Conservation (phyloP, 1,140 invertebrate genomes). For the Augochlora pura region DNA sequence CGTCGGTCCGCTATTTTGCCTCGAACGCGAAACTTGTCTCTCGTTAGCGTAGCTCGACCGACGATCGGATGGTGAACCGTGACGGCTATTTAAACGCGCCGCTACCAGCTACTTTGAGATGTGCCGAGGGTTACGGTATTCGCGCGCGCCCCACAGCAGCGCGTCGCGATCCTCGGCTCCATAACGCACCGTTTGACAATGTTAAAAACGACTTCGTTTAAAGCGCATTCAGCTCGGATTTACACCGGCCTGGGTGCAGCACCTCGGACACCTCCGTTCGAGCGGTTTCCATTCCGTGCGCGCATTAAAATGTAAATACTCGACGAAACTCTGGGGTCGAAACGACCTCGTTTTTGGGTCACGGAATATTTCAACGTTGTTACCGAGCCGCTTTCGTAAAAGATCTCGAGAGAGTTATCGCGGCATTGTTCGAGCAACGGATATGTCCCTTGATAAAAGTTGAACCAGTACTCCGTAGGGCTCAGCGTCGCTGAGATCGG, state of each 20-base stretch:
- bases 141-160: not conserved
- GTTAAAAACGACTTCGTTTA: conserved; percentile 60
- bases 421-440: conserved; percentile 1
- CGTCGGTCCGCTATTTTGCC: not conserved
- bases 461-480: not conserved
- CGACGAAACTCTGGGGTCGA: not conserved
- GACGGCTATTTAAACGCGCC: conserved; percentile 18
- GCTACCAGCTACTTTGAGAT: not conserved
- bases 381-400: not conserved
- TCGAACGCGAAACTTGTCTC: not conserved
- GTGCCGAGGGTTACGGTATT: conserved; percentile 13
- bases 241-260: not conserved
- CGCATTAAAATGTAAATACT: too few relatives aligned
- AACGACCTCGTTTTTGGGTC: not conserved
- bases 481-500: too few relatives aligned
- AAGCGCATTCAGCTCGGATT: conserved; percentile 55
- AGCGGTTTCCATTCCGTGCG: conserved; percentile 42
- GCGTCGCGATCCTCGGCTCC: not conserved
- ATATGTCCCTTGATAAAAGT: not conserved
- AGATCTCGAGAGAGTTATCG: not conserved
- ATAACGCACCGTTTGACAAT: conserved; percentile 51
- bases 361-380: not conserved
- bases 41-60: not conserved
- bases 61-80: not conserved
- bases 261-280: conserved; percentile 22